phyloP scores from a whole-genome alignment of 1,140 invertebrate species.

The Drosophila fuyamai region DNA sequence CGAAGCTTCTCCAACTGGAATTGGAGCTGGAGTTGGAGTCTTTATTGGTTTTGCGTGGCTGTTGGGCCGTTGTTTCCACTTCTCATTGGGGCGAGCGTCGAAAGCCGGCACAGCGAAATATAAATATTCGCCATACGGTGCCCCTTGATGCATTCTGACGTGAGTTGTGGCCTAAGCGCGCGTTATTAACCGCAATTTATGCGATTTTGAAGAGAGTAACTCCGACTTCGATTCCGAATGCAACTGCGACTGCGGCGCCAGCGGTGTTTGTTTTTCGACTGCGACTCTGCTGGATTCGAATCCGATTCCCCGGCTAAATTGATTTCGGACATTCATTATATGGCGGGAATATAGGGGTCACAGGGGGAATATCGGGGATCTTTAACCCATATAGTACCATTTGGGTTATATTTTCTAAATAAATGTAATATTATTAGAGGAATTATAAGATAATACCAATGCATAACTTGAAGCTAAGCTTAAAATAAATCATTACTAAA shows the following conservation, averaged over 20 bases:
- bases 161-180: conserved; percentile 82
- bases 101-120: conserved; percentile 61
- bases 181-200: conserved; percentile 82
- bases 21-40: conserved; percentile 19
- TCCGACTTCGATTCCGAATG: neutral
- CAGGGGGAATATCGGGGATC: neutral
- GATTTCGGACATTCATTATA: conserved; percentile 35
- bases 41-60: conserved; percentile 68
- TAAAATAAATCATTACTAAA: too few relatives aligned
- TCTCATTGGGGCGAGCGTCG: conserved; percentile 30
- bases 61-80: conserved; percentile 7
- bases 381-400: too few relatives aligned
- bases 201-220: conserved; percentile 71
- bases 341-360: neutral
- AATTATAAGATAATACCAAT: too few relatives aligned
- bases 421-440: too few relatives aligned
- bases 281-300: conserved; percentile 11
- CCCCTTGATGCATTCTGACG: conserved; percentile 79
- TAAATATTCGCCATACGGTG: conserved; percentile 79
- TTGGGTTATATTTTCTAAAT: neutral
- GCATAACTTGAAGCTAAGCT: too few relatives aligned
- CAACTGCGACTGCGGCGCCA: conserved; percentile 33
- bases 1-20: conserved; percentile 27
- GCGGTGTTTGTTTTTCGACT: conserved; percentile 21
- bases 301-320: conserved; percentile 18